Base-by-base conservation (phyloP, 2,888 invertebrate genomes). In the Latheticus oryzae region DNA sequence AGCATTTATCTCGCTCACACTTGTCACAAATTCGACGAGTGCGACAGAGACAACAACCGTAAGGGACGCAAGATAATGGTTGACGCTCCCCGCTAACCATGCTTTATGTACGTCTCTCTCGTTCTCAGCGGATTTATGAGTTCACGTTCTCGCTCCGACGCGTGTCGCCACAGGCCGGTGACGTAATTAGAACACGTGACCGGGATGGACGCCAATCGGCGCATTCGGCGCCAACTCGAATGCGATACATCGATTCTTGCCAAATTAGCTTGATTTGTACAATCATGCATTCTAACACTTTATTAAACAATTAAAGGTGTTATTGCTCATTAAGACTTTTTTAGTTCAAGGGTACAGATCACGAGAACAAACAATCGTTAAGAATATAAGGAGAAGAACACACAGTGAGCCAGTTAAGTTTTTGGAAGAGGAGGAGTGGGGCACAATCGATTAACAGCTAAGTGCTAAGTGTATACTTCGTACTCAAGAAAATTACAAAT, bases 61-160 rank as follows among this genome's bases (percentile, higher is more conserved):
- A 66, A 71, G 76, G 76, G 76, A 75, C 73, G 75, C 77, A 74
- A 77, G 78, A 79, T 79, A 79, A 79, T 79, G 79, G 79, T 79
- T 78, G 79, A 78, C 78, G 77, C 78, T 78, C 78, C 78, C 78
- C 78, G 77, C 79, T 78, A 79, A 78, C 77, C 78, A 78, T 79
- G 78, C 79, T 79, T 79, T 79, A 79, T 79, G 79, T 71, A 71
- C 76, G 75, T 78, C 79, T 78, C 79, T 79, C 78, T 78, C 78
- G 75, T 76, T 77, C 78, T 73, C 76, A 75, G 70, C 71, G 72
- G 73, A 79, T 79, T 79, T 79, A 79, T 77, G 78, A 76, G 37
- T 73, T 73, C 74, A 75, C 75, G 73, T 73, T 78, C 78, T 77
- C 77, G 73, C 77, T 78, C 76, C 67, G 76, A 76, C 77, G 75